These are phyloP conservation scores for Machimus atricapillus DNA, from an alignment of 2,888 invertebrate species.

Conservation along the genomic window DNA sequence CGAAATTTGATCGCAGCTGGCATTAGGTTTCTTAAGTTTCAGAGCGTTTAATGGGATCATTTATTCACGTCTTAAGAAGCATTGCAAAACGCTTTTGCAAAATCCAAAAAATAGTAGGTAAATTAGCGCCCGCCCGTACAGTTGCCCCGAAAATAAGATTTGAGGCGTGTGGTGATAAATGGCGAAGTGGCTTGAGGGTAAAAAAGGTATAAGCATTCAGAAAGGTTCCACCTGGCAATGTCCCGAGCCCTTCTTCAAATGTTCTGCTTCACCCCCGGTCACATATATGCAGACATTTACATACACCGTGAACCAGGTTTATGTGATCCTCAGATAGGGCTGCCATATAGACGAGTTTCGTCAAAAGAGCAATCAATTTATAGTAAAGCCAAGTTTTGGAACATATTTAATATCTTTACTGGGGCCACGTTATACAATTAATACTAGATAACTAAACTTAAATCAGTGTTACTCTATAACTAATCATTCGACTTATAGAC, in stretches of 20 bases:
- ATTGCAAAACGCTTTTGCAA: not conserved
- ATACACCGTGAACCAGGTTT: not conserved
- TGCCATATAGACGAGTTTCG: not conserved
- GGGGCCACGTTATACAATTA: too few species aligned
- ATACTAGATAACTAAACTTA: too few species aligned
- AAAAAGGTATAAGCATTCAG: not conserved
- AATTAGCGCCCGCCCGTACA: not conserved
- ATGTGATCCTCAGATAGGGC: not conserved
- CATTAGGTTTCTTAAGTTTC: conserved; percentile 1
- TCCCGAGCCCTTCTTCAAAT: not conserved
- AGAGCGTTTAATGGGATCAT: conserved; percentile 1
- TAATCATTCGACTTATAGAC: too few species aligned
- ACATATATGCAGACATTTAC: not conserved
- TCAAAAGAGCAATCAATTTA: not conserved
- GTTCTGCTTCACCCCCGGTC: not conserved
- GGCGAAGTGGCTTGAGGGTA: not conserved
- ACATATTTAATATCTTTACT: too few species aligned
- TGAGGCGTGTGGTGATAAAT: not conserved
- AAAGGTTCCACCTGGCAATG: conserved; percentile 23
- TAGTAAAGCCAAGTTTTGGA: too few species aligned
- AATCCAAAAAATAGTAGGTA: not conserved
- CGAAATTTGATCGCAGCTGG: not conserved
- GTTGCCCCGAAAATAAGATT: not conserved
- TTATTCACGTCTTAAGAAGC: not conserved
- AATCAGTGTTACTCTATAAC: too few species aligned